Evolutionary conservation across 2,113 vertebrate genomes (phyloP).

Genomic region (Pelmatolapia mariae): DNA sequence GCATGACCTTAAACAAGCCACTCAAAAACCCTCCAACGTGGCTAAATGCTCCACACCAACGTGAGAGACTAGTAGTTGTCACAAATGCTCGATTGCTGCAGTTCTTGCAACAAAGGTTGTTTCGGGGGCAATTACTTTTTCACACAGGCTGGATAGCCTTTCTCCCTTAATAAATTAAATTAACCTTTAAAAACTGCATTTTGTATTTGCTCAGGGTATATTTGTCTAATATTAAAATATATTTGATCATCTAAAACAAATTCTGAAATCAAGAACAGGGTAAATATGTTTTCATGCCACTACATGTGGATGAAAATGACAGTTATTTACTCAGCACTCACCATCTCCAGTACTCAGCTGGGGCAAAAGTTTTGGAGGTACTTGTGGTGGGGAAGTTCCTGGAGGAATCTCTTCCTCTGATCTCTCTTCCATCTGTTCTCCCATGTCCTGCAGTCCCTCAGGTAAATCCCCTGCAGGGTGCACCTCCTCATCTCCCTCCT

Average conservation of each 20-base stretch:
- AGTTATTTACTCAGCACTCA: slow-evolving; percentile 28
- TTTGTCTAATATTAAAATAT: not conserved
- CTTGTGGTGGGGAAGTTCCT: slow-evolving; percentile 60
- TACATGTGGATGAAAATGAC: not conserved
- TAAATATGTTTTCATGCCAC: not conserved
- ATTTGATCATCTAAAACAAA: not conserved
- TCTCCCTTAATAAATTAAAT: not conserved
- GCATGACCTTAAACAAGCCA: not conserved
- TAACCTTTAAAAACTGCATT: not conserved
- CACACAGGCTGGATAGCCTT: not conserved
- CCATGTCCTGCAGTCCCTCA: slow-evolving; percentile 48
- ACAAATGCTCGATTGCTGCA: not conserved
- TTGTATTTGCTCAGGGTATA: not conserved
- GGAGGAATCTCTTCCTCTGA: slow-evolving; percentile 46
- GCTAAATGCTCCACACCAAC: not conserved
- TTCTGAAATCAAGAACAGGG: not conserved
- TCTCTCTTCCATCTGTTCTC: slow-evolving; percentile 45
- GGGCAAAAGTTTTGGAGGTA: slow-evolving; percentile 59
- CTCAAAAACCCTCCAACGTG: not conserved
- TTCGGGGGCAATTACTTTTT: not conserved
- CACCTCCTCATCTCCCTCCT: slow-evolving; percentile 31
- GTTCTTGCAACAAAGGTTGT: not conserved
- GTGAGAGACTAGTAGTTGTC: not conserved
- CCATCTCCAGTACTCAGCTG: slow-evolving; percentile 65
- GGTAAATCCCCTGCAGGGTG: slow-evolving; percentile 29